Base-by-base conservation (phyloP, 2,888 invertebrate genomes). In the Ditula angustiorana region DNA sequence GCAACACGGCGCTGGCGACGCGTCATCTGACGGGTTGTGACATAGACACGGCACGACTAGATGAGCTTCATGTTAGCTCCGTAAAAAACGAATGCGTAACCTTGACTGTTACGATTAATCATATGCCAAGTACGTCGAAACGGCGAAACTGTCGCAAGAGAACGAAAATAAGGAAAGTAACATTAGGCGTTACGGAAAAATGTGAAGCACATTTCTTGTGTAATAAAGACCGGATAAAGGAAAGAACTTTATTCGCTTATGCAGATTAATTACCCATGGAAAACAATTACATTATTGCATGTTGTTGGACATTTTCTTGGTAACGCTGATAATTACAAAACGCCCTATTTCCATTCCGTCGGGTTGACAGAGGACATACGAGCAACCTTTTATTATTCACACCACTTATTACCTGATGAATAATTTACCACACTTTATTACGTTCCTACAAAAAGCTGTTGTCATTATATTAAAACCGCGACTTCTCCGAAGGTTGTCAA, bases 1-100 rank as follows among this genome's bases (percentile, higher is more conserved):
- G 69, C 87, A 90, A 83, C 80, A 69, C 78, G 76, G 81, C 79
- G 61, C 67, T 52, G 59, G 61, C 61, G 66, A 78, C 79, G 81
- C 79, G 82, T 81, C 76, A 76, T 79, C 78, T 75, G 74, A 75
- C 79, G 81, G 85, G 86, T 84, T 85, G 77, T 75, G 75, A 72
- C 35, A 33, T 56, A 52, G 52, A 49, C 62, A 24, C 55, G 50
- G 41, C 24, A 21, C 37, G 37, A 24, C 49, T 49, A 23, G 47
- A 37, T 41, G 50, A 50, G 50, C 4, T 19, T 30, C 50, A 11
- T 50, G 50, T 26, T 10, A 23, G 53, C 13, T 35, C 21, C 21
- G 13, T 30, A 52, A 63, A 62, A 63, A 63, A 52, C 44, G 11
- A 58, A 50, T 33, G 52, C 8, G 8, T 21, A 58, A 46, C 57